These are phyloP conservation scores for Drosophila parthenogenetica DNA, from an alignment of 2,888 invertebrate species.

Conservation along the genomic window DNA sequence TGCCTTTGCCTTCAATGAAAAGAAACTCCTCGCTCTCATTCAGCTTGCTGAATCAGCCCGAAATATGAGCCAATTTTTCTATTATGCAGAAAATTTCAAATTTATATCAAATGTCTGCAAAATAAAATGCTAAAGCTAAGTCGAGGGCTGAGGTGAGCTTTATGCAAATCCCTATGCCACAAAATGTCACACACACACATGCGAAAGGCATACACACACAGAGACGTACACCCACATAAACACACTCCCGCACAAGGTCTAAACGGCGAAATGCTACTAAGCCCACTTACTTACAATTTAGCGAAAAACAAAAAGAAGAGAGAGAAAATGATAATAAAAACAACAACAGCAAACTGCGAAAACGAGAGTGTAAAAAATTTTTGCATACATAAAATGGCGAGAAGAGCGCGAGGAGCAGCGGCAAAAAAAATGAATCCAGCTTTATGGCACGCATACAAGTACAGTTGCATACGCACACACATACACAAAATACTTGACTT, in stretches of 20 bases:
- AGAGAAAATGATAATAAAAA: slow-evolving; percentile 53
- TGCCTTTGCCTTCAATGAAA: slow-evolving; percentile 46
- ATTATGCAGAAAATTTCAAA: slow-evolving; percentile 40
- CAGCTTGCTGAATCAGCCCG: not conserved
- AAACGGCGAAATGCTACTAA: slow-evolving; percentile 77
- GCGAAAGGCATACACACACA: slow-evolving; percentile 28
- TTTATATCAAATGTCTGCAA: slow-evolving; percentile 63
- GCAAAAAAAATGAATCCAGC: slow-evolving; percentile 65
- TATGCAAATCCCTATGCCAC: slow-evolving; percentile 70
- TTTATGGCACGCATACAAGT: slow-evolving; percentile 71
- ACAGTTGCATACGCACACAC: slow-evolving; percentile 55
- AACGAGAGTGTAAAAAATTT: slow-evolving; percentile 77
- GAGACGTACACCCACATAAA: slow-evolving; percentile 4
- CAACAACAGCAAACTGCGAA: slow-evolving; percentile 62
- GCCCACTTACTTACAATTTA: slow-evolving; percentile 81
- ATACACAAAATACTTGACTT: slow-evolving; percentile 64
- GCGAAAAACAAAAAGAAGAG: slow-evolving; percentile 44
- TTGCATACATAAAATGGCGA: slow-evolving; percentile 74
- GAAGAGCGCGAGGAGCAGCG: slow-evolving; percentile 34
- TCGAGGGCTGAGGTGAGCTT: slow-evolving; percentile 64
- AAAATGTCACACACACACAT: slow-evolving; percentile 49
- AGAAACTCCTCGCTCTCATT: not conserved
- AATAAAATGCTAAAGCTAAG: slow-evolving; percentile 68
- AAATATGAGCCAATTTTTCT: slow-evolving; percentile 28
- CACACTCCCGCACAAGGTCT: slow-evolving; percentile 34